Evolutionary conservation across 2,797 vertebrate species (phyloP).

Genomic region (Anomalospiza imberbis): DNA sequence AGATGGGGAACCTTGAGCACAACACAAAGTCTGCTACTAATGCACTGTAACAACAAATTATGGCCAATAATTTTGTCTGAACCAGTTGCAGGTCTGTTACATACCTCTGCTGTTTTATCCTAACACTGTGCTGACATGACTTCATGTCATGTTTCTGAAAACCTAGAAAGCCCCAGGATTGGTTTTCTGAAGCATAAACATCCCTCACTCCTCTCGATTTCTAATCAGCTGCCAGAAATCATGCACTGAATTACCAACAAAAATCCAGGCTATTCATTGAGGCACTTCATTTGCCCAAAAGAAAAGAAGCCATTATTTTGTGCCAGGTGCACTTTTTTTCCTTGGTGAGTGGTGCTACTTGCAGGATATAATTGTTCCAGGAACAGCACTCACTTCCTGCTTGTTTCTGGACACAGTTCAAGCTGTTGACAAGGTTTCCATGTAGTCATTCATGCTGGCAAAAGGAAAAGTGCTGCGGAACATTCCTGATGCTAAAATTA

Average conservation of each 20-base stretch:
- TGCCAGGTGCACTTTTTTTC: not conserved
- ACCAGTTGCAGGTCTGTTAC: not conserved
- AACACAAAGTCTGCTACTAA: not conserved
- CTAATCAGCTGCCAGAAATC: not conserved
- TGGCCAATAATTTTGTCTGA: not conserved
- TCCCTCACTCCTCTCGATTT: not conserved
- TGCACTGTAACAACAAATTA: not conserved
- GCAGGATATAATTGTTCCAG: not conserved
- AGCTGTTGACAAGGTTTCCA: not conserved
- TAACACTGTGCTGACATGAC: not conserved
- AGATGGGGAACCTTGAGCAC: not conserved
- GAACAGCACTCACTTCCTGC: not conserved
- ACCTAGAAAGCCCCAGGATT: not conserved
- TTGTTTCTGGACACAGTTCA: not conserved
- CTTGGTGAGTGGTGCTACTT: not conserved
- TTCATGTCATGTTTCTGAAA: not conserved
- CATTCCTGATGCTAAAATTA: not conserved
- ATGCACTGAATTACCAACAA: not conserved
- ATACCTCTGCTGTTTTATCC: not conserved
- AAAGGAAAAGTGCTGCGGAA: not conserved
- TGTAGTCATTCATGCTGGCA: not conserved
- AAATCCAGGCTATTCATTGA: not conserved
- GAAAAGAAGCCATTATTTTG: not conserved
- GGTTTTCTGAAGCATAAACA: not conserved
- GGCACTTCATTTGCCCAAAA: not conserved